Evolutionary conservation across 2,888 invertebrate genomes (phyloP), one percentile per base, ranked within the genome.

Genomic region (Magallana nippona): DNA sequence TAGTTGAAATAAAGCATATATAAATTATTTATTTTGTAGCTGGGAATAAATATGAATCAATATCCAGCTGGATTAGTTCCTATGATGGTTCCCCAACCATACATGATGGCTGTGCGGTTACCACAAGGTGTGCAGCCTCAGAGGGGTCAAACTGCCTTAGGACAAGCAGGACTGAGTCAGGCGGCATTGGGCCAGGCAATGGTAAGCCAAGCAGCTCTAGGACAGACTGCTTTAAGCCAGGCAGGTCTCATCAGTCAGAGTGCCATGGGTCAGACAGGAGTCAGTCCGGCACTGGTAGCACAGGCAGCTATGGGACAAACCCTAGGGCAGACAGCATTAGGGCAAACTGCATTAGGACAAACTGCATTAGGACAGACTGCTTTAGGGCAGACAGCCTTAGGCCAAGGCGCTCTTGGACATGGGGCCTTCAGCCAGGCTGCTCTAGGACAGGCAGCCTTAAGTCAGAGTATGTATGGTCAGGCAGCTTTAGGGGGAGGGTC

Each of bases 31-130:
- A 60, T n/a, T 60, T 44, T 44, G 13, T 22, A 71, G 71, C 71
- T 71, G 71, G 22, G 11, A 71, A 32, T 71, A 22, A 71, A 27
- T 71, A 90, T 90, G 90, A 90, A 90, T 87, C 91, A 89, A 77
- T 89, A 90, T 82, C 90, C 90, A 44, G 90, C 89, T n/a, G 92
- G 91, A n/a, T 86, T 91, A 82, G 84, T 91, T 82, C 92, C 91
- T 56, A 90, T 92, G 91, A 88, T 91, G 88, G 80, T 86, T 80
- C 79, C 90, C 81, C 91, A 90, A 85, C 92, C 91, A 83, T 91
- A 90, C 84, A 91, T 91, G 92, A 91, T 91, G 87, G 91, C 90
- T 55, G 90, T 91, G 80, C 87, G 90, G 27, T 82, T 90, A 71
- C 90, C 90, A 2, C 86, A 90, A 77, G 91, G 87, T 3, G 87